Percentiles rank a stretch among this genome's conserved stretches.
These are phyloP conservation scores for Dryomyza anilis DNA, from an alignment of 2,888 invertebrate species.

Conservation along the genomic window DNA sequence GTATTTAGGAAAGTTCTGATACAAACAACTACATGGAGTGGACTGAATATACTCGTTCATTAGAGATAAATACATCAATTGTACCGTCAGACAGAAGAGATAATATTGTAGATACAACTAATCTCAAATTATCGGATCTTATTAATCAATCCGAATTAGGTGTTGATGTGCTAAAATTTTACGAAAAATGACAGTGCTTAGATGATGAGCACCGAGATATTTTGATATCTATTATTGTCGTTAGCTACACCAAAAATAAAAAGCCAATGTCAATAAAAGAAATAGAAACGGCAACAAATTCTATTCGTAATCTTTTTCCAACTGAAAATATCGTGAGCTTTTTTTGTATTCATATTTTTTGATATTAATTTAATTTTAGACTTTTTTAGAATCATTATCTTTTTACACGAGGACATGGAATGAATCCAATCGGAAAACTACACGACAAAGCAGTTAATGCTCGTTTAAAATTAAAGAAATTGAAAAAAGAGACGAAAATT, in stretches of 20 bases:
- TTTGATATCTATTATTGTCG: constrained; percentile 24
- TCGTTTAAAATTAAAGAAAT: constrained; percentile 19
- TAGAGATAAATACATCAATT: too few relatives aligned
- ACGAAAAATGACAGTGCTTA: too few relatives aligned
- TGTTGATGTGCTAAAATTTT: too few relatives aligned
- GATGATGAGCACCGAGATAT: too few relatives aligned
- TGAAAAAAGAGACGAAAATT: neutral
- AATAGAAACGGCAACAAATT: constrained; percentile 20
- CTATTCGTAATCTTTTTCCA: constrained; percentile 23
- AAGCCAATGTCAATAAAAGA: constrained; percentile 26
- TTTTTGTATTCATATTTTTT: too few relatives aligned
- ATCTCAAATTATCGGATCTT: too few relatives aligned
- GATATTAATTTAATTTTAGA: neutral
- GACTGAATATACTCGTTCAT: too few relatives aligned
- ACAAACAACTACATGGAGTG: too few relatives aligned
- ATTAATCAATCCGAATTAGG: too few relatives aligned
- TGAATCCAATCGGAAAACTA: constrained; percentile 27
- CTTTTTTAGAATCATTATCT: constrained; percentile 27
- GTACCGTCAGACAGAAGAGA: too few relatives aligned
- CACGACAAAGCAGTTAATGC: constrained; percentile 27
- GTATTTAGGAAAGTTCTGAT: too few relatives aligned
- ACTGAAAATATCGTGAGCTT: constrained; percentile 27
- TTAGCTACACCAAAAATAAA: constrained; percentile 17
- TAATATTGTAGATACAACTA: too few relatives aligned
- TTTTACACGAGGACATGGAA: constrained; percentile 17